A percentile compares a stretch with the other conserved stretches of the same genome.
Conservation (phyloP, 2,113 vertebrate genomes). For the Xyliphius kryptos region DNA sequence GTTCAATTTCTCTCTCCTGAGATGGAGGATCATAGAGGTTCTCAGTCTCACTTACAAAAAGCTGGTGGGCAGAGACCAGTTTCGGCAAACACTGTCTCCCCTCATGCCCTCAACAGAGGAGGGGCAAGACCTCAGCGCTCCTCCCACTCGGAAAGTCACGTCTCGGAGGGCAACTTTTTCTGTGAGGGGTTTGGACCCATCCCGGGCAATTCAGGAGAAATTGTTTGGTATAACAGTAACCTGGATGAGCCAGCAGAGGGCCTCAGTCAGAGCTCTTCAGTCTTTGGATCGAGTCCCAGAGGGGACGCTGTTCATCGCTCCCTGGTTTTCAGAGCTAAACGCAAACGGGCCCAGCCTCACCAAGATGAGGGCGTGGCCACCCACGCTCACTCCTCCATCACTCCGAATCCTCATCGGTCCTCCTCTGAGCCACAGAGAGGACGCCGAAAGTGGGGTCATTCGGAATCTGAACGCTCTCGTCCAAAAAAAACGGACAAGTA, state of each 20-base stretch:
- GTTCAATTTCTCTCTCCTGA: conserved; percentile 22
- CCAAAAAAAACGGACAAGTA: conserved; percentile 58
- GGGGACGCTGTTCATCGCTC: conserved; percentile 35
- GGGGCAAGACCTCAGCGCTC: conserved; percentile 34
- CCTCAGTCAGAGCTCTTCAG: conserved; percentile 38
- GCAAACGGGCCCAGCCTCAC: conserved; percentile 17
- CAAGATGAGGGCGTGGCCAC: conserved; percentile 13
- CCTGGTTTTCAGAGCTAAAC: conserved; percentile 48
- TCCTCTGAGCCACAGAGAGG: conserved; percentile 49
- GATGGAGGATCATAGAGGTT: conserved; percentile 45
- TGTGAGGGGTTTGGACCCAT: conserved; percentile 42
- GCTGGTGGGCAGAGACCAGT: conserved; percentile 24
- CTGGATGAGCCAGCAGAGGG: conserved; percentile 41
- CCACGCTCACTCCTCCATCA: conserved; percentile 34
- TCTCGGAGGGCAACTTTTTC: conserved; percentile 47
- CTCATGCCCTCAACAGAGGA: conserved; percentile 47
- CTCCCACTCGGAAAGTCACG: conserved; percentile 53
- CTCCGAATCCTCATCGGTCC: conserved; percentile 47
- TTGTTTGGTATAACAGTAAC: conserved; percentile 45
- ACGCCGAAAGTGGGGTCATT: conserved; percentile 53
- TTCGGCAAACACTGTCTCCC: conserved; percentile 28
- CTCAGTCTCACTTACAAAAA: conserved; percentile 47
- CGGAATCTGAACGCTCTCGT: conserved; percentile 54
- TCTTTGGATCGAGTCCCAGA: conserved; percentile 29
- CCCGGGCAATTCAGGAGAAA: conserved; percentile 46